These are phyloP conservation scores for Microchrysa polita DNA, from an alignment of 2,888 invertebrate species.

Conservation along the genomic window DNA sequence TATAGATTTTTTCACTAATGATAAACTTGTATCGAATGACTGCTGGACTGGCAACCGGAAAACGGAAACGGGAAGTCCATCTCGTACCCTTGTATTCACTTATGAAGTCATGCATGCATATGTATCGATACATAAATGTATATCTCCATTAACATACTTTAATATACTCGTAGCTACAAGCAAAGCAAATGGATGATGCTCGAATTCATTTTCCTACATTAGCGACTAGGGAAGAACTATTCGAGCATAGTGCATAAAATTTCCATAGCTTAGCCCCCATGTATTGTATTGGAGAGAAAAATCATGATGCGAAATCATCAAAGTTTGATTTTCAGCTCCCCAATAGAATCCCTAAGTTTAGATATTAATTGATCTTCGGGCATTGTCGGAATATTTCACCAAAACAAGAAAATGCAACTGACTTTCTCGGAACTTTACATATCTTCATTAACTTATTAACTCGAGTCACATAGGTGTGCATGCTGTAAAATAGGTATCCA, in stretches of 20 bases:
- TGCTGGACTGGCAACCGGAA: constrained; percentile 56
- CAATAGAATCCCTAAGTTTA: constrained; percentile 36
- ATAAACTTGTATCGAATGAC: constrained; percentile 44
- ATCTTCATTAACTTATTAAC: too few relatives aligned
- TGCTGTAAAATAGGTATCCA: too few relatives aligned
- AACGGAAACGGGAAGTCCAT: constrained; percentile 66
- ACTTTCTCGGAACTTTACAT: too few relatives aligned
- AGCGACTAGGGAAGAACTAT: background rate
- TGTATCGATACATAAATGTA: background rate
- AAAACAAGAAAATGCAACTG: background rate
- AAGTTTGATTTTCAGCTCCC: constrained; percentile 25
- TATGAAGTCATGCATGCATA: background rate
- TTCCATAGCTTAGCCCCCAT: background rate
- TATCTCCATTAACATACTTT: background rate
- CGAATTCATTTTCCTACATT: too few relatives aligned
- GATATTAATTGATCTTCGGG: too few relatives aligned
- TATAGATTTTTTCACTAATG: constrained; percentile 40
- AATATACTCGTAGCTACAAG: constrained; percentile 1
- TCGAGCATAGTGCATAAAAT: background rate
- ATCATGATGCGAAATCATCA: constrained; percentile 39
- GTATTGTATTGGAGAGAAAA: constrained; percentile 15
- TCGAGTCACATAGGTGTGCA: too few relatives aligned
- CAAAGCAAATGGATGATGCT: too few relatives aligned
- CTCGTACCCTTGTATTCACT: constrained; percentile 49
- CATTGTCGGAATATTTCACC: constrained; percentile 8